Evolutionary conservation across 1,140 invertebrate genomes (phyloP).

Genomic region (Drosophila micromelanica): DNA sequence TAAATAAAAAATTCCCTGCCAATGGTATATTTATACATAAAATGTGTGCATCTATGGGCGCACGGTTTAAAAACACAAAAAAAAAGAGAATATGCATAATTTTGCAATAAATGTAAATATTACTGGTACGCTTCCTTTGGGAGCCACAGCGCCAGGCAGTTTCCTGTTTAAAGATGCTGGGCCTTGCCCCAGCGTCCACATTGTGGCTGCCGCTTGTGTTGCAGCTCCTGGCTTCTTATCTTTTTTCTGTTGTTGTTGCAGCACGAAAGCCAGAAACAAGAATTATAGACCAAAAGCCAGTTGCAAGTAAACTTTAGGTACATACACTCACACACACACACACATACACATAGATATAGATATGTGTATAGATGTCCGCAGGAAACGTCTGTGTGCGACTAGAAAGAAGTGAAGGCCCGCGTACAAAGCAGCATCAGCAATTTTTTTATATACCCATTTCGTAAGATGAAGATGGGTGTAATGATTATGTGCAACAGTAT

Average conservation of each 20-base stretch:
- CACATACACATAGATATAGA: constrained; percentile 5
- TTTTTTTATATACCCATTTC: constrained; percentile 10
- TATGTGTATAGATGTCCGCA: constrained; percentile 29
- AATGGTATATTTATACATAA: constrained; percentile 27
- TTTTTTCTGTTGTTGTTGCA: constrained; percentile 18
- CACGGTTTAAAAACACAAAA: constrained; percentile 11
- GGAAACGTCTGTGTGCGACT: constrained; percentile 53
- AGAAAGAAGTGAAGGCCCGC: constrained; percentile 63
- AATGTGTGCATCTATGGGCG: constrained; percentile 20
- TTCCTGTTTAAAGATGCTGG: constrained; percentile 60
- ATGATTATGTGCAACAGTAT: no score
- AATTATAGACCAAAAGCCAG: constrained; percentile 81
- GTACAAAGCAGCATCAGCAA: constrained; percentile 43
- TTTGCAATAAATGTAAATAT: constrained; percentile 83
- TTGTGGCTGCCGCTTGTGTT: not conserved
- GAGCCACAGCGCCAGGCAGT: constrained; percentile 71
- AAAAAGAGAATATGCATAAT: constrained; percentile 77
- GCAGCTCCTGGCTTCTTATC: constrained; percentile 68
- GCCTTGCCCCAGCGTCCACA: constrained; percentile 23
- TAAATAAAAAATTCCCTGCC: constrained; percentile 19
- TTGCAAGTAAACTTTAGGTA: constrained; percentile 55
- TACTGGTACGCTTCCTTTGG: constrained; percentile 79
- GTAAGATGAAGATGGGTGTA: no score
- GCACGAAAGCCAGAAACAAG: constrained; percentile 79
- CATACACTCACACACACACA: constrained; percentile 7